Conservation (phyloP, 2,797 vertebrate genomes). For the Paedocypris micromegethes region DNA sequence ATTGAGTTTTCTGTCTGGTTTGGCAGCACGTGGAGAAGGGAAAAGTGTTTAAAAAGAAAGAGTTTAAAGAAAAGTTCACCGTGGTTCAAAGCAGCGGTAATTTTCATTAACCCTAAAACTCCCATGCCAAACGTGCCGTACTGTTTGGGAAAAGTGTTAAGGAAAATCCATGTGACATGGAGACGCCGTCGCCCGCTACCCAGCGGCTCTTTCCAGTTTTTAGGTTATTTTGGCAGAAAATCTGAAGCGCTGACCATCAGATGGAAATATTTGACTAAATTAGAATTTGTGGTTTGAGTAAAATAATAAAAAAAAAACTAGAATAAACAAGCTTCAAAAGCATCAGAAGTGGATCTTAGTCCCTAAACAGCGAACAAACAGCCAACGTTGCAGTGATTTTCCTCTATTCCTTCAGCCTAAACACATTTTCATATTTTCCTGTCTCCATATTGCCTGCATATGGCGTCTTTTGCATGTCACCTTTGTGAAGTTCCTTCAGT, state of each 20-base stretch:
- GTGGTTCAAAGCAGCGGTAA: constrained; percentile 33
- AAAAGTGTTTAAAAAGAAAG: not conserved
- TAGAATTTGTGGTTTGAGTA: too few species aligned
- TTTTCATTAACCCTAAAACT: constrained; percentile 29
- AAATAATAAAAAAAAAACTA: not conserved
- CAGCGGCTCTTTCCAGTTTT: not conserved
- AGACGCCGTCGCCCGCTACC: not conserved
- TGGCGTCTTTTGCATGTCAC: constrained; percentile 34
- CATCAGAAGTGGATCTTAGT: not conserved
- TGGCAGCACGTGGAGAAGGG: not conserved
- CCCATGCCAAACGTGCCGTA: constrained; percentile 18
- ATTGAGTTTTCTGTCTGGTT: not conserved
- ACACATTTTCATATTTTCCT: constrained; percentile 48
- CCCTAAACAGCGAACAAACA: constrained; percentile 23
- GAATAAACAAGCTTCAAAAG: not conserved
- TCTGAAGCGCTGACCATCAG: not conserved
- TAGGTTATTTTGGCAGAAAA: not conserved
- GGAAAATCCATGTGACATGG: not conserved
- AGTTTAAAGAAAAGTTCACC: constrained; percentile 29
- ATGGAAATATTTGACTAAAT: not conserved
- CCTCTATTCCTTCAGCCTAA: constrained; percentile 43
- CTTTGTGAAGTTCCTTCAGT: constrained; percentile 19
- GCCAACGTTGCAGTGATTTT: constrained; percentile 32
- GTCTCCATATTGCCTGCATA: constrained; percentile 47
- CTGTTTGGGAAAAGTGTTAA: constrained; percentile 10